These are phyloP conservation scores for Drosophila bipectinata DNA, from an alignment of 1,140 invertebrate genomes.

Conservation along the genomic window DNA sequence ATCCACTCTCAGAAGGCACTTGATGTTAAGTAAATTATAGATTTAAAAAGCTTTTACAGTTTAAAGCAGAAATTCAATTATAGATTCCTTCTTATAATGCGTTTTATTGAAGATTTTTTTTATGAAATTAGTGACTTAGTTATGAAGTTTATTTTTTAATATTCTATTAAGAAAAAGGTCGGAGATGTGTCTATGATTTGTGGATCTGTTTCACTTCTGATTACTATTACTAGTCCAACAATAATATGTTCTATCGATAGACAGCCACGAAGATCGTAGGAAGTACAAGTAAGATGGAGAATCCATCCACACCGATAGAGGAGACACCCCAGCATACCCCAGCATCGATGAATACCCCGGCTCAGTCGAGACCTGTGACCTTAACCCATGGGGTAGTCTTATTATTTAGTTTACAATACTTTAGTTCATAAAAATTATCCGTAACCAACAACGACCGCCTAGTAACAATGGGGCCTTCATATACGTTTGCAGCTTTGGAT, in stretches of 20 bases:
- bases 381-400: slow-evolving; percentile 54
- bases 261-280: no score
- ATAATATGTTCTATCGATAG: no score
- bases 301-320: slow-evolving; percentile 14
- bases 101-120: background rate
- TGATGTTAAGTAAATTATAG: background rate
- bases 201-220: no score
- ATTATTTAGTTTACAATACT: slow-evolving; percentile 63
- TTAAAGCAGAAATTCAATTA: background rate
- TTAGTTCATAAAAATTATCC: slow-evolving; percentile 28
- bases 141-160: no score
- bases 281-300: slow-evolving; percentile 1
- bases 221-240: no score
- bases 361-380: slow-evolving; percentile 69
- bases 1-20: background rate
- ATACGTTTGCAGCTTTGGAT: slow-evolving; percentile 45
- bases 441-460: slow-evolving; percentile 17
- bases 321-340: slow-evolving; percentile 6
- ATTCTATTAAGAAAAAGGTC: no score
- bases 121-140: background rate
- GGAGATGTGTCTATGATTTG: no score
- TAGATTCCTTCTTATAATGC: background rate
- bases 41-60: background rate
- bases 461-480: slow-evolving; percentile 42
- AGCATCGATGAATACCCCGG: slow-evolving; percentile 51